phyloP scores from a whole-genome alignment of 2,888 invertebrate species.

The Morpho helenor region DNA sequence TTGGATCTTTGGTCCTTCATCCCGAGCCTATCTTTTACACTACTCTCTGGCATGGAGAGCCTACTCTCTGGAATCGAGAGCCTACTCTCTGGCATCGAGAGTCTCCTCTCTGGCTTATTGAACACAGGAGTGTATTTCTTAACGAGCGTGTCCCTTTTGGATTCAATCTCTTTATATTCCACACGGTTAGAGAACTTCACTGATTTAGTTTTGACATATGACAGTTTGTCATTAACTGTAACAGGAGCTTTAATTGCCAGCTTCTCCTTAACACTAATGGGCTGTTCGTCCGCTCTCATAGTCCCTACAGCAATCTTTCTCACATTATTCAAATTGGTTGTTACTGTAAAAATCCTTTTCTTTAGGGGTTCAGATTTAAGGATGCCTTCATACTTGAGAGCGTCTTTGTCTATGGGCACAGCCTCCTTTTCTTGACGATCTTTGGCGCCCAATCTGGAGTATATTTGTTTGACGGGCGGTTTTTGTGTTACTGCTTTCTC shows the following conservation, averaged over 20 bases:
- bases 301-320: constrained; percentile 59
- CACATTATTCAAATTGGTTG: constrained; percentile 47
- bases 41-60: constrained; percentile 16
- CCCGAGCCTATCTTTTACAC: constrained; percentile 59
- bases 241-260: constrained; percentile 53
- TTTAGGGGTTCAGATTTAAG: constrained; percentile 44
- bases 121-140: constrained; percentile 47
- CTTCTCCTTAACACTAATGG: constrained; percentile 63
- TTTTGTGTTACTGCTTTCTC: constrained; percentile 30
- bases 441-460: constrained; percentile 60
- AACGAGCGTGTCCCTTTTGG: constrained; percentile 23
- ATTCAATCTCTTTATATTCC: constrained; percentile 69
- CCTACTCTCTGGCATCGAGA: constrained; percentile 56
- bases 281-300: constrained; percentile 69
- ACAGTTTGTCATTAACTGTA: constrained; percentile 50
- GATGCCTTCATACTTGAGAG: constrained; percentile 70
- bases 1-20: constrained; percentile 40
- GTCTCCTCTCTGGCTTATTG: constrained; percentile 65
- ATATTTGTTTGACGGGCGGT: constrained; percentile 52
- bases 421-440: constrained; percentile 22
- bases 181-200: constrained; percentile 69
- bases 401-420: constrained; percentile 56
- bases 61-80: constrained; percentile 33
- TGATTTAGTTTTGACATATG: constrained; percentile 54
- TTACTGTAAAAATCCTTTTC: constrained; percentile 56